Conservation (phyloP, 2,113 vertebrate species). For the Hemibagrus wyckioides region DNA sequence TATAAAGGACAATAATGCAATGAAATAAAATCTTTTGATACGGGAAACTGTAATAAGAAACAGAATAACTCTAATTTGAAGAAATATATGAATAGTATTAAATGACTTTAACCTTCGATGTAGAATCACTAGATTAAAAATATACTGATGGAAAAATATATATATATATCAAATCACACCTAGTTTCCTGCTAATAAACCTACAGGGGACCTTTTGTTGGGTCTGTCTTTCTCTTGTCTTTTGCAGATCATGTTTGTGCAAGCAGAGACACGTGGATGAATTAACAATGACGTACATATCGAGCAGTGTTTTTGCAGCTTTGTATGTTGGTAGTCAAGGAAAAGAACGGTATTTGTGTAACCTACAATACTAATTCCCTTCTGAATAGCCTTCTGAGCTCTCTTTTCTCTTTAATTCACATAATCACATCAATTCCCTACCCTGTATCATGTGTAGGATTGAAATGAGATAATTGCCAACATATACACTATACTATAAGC, state of each 20-base stretch:
- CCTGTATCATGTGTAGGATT: neutral
- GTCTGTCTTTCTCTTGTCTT: neutral
- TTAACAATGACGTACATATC: neutral
- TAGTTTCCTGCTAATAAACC: neutral
- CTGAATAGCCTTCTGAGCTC: neutral
- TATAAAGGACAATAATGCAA: neutral
- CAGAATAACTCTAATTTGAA: neutral
- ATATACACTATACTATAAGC: neutral
- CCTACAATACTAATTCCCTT: neutral
- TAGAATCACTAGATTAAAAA: neutral
- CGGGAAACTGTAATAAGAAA: neutral
- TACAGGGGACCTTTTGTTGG: neutral
- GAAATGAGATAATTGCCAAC: neutral
- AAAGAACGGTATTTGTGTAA: neutral
- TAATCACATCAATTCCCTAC: neutral
- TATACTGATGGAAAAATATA: neutral
- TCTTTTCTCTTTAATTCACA: neutral
- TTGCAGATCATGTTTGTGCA: neutral
- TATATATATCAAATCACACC: neutral
- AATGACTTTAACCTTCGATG: neutral
- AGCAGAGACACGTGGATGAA: neutral
- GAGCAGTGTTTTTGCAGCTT: neutral
- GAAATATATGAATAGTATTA: neutral
- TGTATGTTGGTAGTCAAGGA: neutral
- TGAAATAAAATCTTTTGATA: neutral